Evolutionary conservation across 2,888 invertebrate genomes (phyloP).

Genomic region (Antheraea assamensis): DNA sequence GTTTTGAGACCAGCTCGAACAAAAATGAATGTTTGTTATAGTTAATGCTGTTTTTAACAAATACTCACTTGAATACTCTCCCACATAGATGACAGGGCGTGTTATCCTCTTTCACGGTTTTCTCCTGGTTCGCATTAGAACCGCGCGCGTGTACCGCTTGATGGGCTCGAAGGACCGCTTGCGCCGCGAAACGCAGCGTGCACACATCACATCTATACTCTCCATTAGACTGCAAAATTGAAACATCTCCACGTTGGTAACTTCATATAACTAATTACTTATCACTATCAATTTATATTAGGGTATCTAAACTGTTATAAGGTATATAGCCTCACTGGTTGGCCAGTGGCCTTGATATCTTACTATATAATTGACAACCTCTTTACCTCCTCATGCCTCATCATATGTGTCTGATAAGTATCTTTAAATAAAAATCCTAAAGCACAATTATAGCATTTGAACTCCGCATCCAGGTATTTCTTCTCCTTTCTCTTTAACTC

Average conservation of each 20-base stretch:
- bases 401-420: conserved; percentile 74
- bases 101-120: conserved; percentile 9
- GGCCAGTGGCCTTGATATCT: not conserved
- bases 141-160: conserved; percentile 41
- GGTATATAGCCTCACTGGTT: conserved; percentile 5
- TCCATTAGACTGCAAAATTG: conserved; percentile 64
- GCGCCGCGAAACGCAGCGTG: conserved; percentile 63
- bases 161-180: conserved; percentile 56
- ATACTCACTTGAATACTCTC: conserved; percentile 56
- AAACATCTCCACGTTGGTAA: not conserved
- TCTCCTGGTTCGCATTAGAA: conserved; percentile 29
- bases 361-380: not conserved
- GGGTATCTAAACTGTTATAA: not conserved
- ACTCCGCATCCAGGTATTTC: conserved; percentile 67
- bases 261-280: no score
- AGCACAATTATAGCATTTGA: conserved; percentile 70
- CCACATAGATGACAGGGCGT: conserved; percentile 38
- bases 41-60: no score
- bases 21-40: no score
- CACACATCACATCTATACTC: conserved; percentile 61
- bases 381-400: conserved; percentile 75
- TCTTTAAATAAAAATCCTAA: conserved; percentile 70
- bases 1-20: no score
- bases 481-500: conserved; percentile 62
- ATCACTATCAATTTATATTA: not conserved